Conservation (phyloP, 2,888 invertebrate genomes). For the Melinopterus prodromus region DNA sequence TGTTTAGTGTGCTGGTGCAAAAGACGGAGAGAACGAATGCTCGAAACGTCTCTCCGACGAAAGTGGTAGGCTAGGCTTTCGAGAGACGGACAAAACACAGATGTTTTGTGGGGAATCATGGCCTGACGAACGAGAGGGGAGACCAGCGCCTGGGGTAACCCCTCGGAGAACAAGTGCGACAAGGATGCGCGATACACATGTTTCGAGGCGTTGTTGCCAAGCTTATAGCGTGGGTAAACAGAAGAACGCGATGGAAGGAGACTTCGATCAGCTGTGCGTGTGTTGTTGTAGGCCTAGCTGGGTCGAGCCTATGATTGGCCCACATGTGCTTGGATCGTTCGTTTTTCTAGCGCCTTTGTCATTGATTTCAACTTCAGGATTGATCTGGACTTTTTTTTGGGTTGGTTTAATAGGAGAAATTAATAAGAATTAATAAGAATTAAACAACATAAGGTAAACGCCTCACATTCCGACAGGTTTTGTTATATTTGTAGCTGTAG, state of each 20-base stretch:
- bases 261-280: neutral
- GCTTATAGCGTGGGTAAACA: neutral
- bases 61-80: neutral
- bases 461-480: no score
- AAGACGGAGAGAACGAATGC: neutral
- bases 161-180: neutral
- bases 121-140: neutral
- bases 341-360: no score
- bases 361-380: no score
- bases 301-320: no score
- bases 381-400: no score
- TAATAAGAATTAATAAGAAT: no score
- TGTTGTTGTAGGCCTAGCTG: neutral
- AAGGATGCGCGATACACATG: neutral
- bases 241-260: neutral
- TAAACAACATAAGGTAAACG: no score
- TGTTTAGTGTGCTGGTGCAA: neutral
- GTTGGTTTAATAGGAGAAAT: no score
- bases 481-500: no score
- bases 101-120: neutral
- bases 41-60: neutral
- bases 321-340: no score
- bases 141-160: neutral
- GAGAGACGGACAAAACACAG: neutral
- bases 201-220: neutral